Conservation (phyloP, 2,888 invertebrate genomes). For the Artemia sinica region DNA sequence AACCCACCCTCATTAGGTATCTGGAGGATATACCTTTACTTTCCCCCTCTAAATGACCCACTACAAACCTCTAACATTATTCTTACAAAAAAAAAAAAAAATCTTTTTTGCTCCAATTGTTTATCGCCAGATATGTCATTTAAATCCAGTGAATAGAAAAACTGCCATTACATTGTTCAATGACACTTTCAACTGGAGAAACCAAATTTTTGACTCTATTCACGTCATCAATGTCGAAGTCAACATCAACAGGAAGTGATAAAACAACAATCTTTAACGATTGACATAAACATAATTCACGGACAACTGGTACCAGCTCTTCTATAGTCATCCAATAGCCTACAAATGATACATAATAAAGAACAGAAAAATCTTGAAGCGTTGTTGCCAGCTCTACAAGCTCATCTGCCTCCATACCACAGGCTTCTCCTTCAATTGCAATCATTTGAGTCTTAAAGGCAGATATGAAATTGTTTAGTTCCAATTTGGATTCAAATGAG, state of each 20-base stretch:
- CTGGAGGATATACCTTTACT: too few relatives aligned
- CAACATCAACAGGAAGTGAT: conserved; percentile 6
- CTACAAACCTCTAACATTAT: too few relatives aligned
- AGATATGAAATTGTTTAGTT: neutral
- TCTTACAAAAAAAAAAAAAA: too few relatives aligned
- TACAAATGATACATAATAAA: neutral
- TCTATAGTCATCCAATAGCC: conserved; percentile 12
- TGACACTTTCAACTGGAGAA: neutral
- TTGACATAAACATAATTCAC: neutral
- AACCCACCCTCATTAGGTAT: too few relatives aligned
- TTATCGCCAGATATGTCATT: neutral
- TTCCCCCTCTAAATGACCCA: too few relatives aligned
- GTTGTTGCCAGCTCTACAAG: neutral
- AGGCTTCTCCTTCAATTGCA: conserved; percentile 11
- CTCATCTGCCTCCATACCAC: conserved; percentile 5
- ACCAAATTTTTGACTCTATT: neutral
- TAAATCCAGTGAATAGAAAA: neutral
- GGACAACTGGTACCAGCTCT: conserved; percentile 9
- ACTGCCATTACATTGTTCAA: neutral
- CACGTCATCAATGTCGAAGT: neutral
- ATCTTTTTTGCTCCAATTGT: too few relatives aligned
- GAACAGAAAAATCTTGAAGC: neutral
- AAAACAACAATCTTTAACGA: neutral
- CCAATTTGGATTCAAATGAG: neutral
- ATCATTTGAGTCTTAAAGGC: neutral